Evolutionary conservation across 2,888 invertebrate genomes (phyloP), one percentile per base, ranked within the genome.

Genomic region (Chironomus tentans): DNA sequence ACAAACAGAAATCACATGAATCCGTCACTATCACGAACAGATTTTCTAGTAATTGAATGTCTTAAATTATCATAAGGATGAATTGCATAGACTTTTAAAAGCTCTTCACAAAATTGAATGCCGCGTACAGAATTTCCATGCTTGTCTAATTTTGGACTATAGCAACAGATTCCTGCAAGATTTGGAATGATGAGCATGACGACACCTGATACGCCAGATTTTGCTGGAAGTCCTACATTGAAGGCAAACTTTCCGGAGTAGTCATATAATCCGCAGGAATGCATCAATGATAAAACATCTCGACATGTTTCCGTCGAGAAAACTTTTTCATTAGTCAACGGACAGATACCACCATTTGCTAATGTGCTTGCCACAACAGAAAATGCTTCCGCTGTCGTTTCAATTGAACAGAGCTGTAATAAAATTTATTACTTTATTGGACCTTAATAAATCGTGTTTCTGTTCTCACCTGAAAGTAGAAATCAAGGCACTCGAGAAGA

Each of bases 341-440:
- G 98, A 82, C 98, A 98, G 78, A 98, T 95, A n/a, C 98, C 98
- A 24, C 98, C 98, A 81, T 98, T 98, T 0, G 98, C 98, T 79
- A 98, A 84, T 2, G 98, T 97, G 2, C 97, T 94, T 0, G 96
- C 97, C 87, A 98, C 95, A 62, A 98, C 93, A 1, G 96, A 89
- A 86, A 94, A 92, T 3, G 93, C 91, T 80, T 98, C 98, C 83
- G 95, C 95, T 80, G 92, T 97, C 1, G 94, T 92, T 85, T 98
- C 98, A 89, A 98, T 92, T 0, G 97, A 93, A 83, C 98, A 98
- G 82, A 97, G 92, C 62, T 62, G 24, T 24, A 50, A 50, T 13
- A 13, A 13, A 50, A 5, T 95, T 97, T 85, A n/a, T 13, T 12
- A n/a, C 5, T 68, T 12, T 21, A 4, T 47, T 76, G 10, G 15